A percentile compares a stretch with the other conserved stretches of the same genome.
These are phyloP conservation scores for Rhinolophus ferrumequinum DNA, from an alignment of 2,113 vertebrate genomes.

Conservation along the genomic window DNA sequence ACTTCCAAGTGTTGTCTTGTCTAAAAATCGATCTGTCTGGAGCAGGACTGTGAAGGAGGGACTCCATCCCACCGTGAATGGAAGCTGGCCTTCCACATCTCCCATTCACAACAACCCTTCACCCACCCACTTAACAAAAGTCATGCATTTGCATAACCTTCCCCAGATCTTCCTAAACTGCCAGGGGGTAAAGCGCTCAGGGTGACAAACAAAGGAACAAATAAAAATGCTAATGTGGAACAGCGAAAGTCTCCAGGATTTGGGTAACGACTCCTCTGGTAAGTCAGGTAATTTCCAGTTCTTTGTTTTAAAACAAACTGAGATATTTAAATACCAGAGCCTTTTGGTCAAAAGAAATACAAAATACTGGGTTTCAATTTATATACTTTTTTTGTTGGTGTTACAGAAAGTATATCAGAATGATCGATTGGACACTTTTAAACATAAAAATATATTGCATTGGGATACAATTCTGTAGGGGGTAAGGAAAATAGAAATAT, in stretches of 20 bases:
- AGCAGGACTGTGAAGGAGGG: background rate
- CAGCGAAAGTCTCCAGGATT: background rate
- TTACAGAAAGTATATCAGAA: background rate
- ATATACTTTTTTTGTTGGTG: background rate
- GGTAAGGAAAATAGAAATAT: background rate
- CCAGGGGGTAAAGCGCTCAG: background rate
- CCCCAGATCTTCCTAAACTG: background rate
- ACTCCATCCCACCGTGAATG: background rate
- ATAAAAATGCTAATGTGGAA: background rate
- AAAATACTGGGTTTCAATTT: slow-evolving; percentile 35
- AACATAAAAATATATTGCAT: background rate
- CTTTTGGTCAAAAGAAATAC: background rate
- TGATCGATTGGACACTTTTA: background rate
- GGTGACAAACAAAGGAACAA: background rate
- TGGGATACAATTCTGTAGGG: background rate
- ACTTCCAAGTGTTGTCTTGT: background rate
- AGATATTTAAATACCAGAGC: background rate
- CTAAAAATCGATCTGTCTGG: background rate
- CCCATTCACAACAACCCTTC: background rate
- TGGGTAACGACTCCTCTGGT: background rate
- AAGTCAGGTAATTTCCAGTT: background rate
- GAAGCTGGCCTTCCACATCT: background rate
- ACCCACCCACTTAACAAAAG: background rate
- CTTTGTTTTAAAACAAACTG: background rate
- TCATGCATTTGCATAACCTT: background rate